Percentiles rank a stretch among this genome's conserved stretches.
These are phyloP conservation scores for Heloderma charlesbogerti DNA, from an alignment of 2,113 vertebrate genomes.

Conservation along the genomic window DNA sequence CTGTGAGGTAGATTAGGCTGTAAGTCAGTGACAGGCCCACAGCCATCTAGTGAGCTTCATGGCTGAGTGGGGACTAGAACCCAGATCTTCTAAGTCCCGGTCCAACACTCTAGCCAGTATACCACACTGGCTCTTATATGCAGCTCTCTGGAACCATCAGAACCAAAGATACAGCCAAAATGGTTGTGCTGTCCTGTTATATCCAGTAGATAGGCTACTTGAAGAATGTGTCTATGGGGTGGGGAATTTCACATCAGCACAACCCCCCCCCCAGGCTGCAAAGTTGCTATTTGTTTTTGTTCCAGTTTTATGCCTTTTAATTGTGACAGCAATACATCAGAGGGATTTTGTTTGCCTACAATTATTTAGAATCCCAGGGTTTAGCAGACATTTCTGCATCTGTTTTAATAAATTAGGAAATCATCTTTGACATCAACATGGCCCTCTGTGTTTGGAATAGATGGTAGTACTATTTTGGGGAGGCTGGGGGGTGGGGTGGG, in stretches of 20 bases:
- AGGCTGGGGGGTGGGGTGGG: neutral
- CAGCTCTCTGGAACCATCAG: too few species aligned
- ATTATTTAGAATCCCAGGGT: constrained; percentile 19
- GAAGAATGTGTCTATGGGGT: constrained; percentile 21
- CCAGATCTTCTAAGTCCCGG: too few species aligned
- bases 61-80: too few species aligned
- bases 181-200: too few species aligned
- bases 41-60: too few species aligned
- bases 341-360: constrained; percentile 8
- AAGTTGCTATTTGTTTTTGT: neutral
- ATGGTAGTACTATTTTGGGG: constrained; percentile 25
- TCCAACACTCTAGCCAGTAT: too few species aligned
- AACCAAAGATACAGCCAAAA: too few species aligned
- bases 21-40: too few species aligned
- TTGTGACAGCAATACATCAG: constrained; percentile 37
- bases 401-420: constrained; percentile 32
- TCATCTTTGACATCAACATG: constrained; percentile 14
- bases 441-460: constrained; percentile 26
- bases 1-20: too few species aligned
- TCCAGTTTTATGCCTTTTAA: constrained; percentile 28
- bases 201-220: neutral
- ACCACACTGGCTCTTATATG: too few species aligned
- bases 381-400: neutral
- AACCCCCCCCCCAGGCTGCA: neutral
- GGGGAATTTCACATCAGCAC: neutral